These are phyloP conservation scores for Cisticola juncidis DNA, from an alignment of 2,113 vertebrate species.

Conservation along the genomic window DNA sequence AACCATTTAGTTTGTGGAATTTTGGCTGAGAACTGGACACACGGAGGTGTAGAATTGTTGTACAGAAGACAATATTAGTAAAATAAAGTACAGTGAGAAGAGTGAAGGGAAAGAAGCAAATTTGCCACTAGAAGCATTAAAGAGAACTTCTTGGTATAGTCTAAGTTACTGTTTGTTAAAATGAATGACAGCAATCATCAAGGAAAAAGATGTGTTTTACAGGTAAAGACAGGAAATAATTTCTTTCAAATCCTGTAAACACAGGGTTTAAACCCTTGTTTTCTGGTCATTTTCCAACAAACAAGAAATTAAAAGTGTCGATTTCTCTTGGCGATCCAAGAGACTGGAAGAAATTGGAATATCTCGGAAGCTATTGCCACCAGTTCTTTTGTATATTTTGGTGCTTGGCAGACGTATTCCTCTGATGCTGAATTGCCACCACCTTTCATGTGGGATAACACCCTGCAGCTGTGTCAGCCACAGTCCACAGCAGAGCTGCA, in stretches of 20 bases:
- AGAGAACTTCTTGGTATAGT: neutral
- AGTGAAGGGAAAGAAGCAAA: neutral
- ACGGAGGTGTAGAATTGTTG: neutral
- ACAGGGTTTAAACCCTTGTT: neutral
- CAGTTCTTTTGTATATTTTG: neutral
- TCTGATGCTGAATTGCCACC: neutral
- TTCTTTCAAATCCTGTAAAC: neutral
- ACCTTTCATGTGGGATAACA: neutral
- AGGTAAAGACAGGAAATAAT: neutral
- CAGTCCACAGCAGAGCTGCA: neutral
- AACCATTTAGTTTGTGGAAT: neutral
- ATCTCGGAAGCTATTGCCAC: neutral
- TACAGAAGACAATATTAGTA: neutral
- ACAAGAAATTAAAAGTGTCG: neutral
- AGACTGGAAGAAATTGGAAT: neutral
- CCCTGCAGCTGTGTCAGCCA: neutral
- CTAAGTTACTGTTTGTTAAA: neutral
- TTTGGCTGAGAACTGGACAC: neutral
- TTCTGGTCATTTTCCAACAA: neutral
- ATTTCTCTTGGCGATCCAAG: accelerated
- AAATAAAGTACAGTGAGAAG: too few species aligned
- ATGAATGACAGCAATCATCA: neutral
- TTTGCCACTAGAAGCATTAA: neutral
- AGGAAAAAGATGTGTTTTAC: neutral
- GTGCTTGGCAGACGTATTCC: neutral